A percentile compares a stretch with the other conserved stretches of the same genome.
Conservation (phyloP, 2,113 vertebrate species). For the Erinaceus europaeus region DNA sequence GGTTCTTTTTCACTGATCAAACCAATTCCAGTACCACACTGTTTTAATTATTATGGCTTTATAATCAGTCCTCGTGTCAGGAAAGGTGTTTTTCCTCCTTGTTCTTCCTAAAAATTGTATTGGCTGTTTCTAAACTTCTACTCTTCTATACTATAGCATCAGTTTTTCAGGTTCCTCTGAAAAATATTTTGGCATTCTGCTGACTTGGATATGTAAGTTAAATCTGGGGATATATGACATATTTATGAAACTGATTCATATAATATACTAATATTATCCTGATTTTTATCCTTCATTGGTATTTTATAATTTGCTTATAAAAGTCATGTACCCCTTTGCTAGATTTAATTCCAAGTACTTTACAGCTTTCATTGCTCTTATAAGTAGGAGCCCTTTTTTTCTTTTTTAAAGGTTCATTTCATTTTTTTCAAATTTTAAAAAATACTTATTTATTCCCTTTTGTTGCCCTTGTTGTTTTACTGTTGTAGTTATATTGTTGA, state of each 20-base stretch:
- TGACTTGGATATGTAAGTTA: slow-evolving; percentile 34
- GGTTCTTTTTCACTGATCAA: slow-evolving; percentile 21
- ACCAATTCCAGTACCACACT: slow-evolving; percentile 17
- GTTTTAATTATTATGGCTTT: slow-evolving; percentile 44
- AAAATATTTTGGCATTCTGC: slow-evolving; percentile 30
- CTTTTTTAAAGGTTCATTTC: no score
- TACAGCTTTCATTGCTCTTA: slow-evolving; percentile 14
- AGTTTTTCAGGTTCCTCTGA: background rate
- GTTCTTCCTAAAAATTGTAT: background rate
- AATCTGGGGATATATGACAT: background rate
- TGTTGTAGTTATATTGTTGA: no score
- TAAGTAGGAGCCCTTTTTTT: no score
- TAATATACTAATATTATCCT: background rate
- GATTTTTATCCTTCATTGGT: slow-evolving; percentile 28
- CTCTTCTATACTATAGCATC: slow-evolving; percentile 10
- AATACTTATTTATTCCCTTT: no score
- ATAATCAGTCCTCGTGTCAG: background rate
- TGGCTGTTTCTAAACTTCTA: background rate
- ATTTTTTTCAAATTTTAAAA: no score
- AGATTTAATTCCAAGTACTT: background rate
- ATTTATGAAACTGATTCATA: slow-evolving; percentile 24
- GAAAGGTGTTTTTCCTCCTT: background rate
- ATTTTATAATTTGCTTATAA: slow-evolving; percentile 30
- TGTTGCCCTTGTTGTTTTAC: no score
- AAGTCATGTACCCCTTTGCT: background rate